Evolutionary conservation across 23 tunicate genomes (phyloP), one percentile per base, ranked within the genome.

Genomic region (Ascidia mentula): DNA sequence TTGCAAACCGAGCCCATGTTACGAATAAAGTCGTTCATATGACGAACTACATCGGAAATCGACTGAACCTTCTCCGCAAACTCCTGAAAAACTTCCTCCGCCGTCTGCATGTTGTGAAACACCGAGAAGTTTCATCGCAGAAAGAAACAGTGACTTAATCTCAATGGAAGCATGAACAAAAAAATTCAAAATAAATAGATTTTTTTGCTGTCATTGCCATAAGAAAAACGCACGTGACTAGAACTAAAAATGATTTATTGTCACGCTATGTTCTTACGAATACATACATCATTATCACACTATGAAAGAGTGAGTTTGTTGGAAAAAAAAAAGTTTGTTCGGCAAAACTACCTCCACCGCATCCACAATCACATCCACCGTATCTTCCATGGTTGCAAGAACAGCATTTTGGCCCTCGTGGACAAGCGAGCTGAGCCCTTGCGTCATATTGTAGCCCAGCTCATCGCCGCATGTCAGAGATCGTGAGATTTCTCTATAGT

Each of bases 401-500:
- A 92, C 72, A 9, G 81, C 77, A 60, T 79, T 88, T 36, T 87
- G 87, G 37, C 79, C 82, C 26, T 83, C 87, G 15, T 83, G 85
- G 46, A 92, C 78, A 26, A 82, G 45, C 65, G 97, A 22, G 15
- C 59, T 46, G 34, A 92, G 61, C 6, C 97, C 97, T 73, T 82
- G 79, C 34, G 97, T 80, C 77, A 86, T 75, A 75, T 92, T 92
- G 79, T 76, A 92, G 22, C 89, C 92, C 22, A 92, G 82, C 59
- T 92, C 97, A 45, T 92, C 86, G 28, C 97, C 97, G 69, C 97
- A 92, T 7, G 85, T 82, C 39, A 92, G 46, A 18, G 89, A 73
- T 13, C 79, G 69, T 7, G 97, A 82, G 37, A 92, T 89, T 40
- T 78, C 69, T 31, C 75, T 53, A 74, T 92, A 92, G 82, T 92